A percentile compares a stretch with the other conserved stretches of the same genome.
Conservation (phyloP, 1,140 invertebrate species). For the Neoseiulus cucumeris region DNA sequence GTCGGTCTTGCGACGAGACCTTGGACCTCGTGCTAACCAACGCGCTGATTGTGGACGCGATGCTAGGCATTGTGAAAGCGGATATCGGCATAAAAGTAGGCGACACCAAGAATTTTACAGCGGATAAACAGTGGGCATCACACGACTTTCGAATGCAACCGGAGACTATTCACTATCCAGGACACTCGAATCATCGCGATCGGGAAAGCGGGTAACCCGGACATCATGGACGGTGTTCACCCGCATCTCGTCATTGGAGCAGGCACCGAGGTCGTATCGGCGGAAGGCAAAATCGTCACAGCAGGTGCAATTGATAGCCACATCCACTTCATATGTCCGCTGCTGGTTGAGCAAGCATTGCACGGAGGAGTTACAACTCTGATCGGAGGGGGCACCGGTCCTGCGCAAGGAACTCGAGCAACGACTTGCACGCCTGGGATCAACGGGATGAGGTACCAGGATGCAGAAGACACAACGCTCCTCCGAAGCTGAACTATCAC, state of each 20-base stretch:
- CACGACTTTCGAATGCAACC: too few species aligned
- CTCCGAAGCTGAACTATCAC: too few species aligned
- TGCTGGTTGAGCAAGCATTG: constrained; percentile 25
- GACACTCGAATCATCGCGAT: constrained; percentile 26
- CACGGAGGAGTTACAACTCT: constrained; percentile 28
- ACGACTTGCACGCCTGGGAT: constrained; percentile 29
- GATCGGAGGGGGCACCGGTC: constrained; percentile 29
- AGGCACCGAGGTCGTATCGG: constrained; percentile 28
- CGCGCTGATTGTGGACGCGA: constrained; percentile 27
- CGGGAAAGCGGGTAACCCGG: constrained; percentile 29
- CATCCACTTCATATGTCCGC: constrained; percentile 28
- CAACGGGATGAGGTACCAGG: constrained; percentile 26
- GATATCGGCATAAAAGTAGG: constrained; percentile 29
- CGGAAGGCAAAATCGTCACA: constrained; percentile 27
- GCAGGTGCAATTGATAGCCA: constrained; percentile 27
- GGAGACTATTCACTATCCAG: too few species aligned
- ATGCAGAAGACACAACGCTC: background rate
- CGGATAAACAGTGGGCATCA: too few species aligned
- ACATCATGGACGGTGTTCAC: constrained; percentile 26
- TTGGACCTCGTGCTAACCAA: constrained; percentile 30
- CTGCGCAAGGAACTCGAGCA: constrained; percentile 26
- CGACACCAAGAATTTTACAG: too few species aligned
- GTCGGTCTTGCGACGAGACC: constrained; percentile 19
- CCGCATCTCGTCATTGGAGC: constrained; percentile 24
- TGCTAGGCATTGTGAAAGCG: constrained; percentile 27